Evolutionary conservation across 2,797 vertebrate genomes (phyloP), one percentile per base, ranked within the genome.

Genomic region (Erithacus rubecula): DNA sequence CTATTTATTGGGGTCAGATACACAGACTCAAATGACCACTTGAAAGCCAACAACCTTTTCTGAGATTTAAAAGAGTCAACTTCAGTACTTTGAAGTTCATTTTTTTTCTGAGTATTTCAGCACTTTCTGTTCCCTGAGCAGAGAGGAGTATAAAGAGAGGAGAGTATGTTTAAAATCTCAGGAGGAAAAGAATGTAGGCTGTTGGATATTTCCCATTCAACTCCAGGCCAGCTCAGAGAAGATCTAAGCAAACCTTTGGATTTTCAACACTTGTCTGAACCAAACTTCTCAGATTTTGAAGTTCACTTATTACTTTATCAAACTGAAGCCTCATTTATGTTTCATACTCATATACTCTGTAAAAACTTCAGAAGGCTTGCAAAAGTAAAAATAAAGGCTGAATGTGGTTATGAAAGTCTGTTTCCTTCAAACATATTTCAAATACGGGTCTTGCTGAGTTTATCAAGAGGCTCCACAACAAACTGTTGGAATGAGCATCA

Each of bases 221-320:
- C 26, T 55, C 22, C 10, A 76, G 49, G 36, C 18, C 51, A 47
- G 30, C 22, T 87, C 55, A 69, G 43, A 72, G 43, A 93, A 84
- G 77, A 87, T 87, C 59, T 87, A 83, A 93, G 44, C 18, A 86
- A 92, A 75, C 3, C 14, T 82, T n/a, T 43, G 16, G 55, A 32
- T 89, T 93, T 83, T 78, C 77, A 89, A 29, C 22, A 27, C 30
- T 80, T 75, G 17, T 10, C 29, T 89, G 30, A 90, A 89, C 41
- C 46, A 22, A 76, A 83, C 26, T 44, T 32, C 22, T 84, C 34
- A 65, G 27, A 67, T 53, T 95, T 93, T 89, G 69, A 90, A 75
- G 36, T 84, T 86, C 43, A n/a, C 47, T 81, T 49, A 71, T 83
- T 94, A 55, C 34, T 86, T 89, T 76, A 72, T 59, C 63, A 85